phyloP scores from a whole-genome alignment of 2,888 invertebrate species.

The Agrotis puta region DNA sequence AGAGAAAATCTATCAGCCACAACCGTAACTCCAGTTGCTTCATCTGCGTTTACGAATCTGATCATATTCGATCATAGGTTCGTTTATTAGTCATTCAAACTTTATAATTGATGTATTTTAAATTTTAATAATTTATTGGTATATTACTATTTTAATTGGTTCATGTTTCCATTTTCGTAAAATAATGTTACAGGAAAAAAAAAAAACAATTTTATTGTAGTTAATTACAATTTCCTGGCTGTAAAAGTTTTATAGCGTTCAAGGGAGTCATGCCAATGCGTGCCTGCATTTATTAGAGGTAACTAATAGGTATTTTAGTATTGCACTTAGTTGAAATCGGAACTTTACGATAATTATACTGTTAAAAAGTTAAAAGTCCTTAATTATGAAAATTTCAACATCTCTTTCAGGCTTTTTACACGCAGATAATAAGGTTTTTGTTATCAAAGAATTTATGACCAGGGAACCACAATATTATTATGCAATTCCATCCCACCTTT shows the following conservation, averaged over 20 bases:
- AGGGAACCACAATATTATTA: too few relatives aligned
- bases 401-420: background rate
- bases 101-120: too few relatives aligned
- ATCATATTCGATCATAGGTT: too few relatives aligned
- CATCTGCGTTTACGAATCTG: background rate
- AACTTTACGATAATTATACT: constrained; percentile 11
- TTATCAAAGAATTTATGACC: background rate
- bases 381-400: constrained; percentile 7
- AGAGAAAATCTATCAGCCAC: too few relatives aligned
- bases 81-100: too few relatives aligned
- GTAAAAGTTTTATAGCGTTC: constrained; percentile 46
- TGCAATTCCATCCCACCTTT: too few relatives aligned
- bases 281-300: constrained; percentile 27
- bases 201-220: constrained; percentile 9
- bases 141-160: too few relatives aligned
- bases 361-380: background rate
- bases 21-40: background rate
- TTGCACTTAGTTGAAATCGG: constrained; percentile 20
- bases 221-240: constrained; percentile 39
- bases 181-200: constrained; percentile 6
- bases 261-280: constrained; percentile 40
- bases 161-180: background rate
- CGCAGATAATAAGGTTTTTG: background rate
- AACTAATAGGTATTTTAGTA: constrained; percentile 27
- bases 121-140: too few relatives aligned